Conservation (phyloP, 2,888 invertebrate species). For the Epirrhoe tristata region DNA sequence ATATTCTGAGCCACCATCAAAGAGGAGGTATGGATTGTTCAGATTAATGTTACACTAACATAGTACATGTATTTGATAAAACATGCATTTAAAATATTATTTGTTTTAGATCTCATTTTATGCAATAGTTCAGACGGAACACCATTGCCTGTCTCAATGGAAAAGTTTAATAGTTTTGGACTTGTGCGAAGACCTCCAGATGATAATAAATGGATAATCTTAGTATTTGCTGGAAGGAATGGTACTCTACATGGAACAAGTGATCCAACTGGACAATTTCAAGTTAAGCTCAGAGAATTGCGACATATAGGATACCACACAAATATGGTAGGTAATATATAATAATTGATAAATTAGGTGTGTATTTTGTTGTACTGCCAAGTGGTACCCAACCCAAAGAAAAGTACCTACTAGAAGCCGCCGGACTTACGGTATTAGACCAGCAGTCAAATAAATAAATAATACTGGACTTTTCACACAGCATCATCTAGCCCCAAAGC, state of each 20-base stretch:
- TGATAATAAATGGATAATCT: slow-evolving; percentile 80
- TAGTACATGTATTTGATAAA: neutral
- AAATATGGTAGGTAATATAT: slow-evolving; percentile 73
- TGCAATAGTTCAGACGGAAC: slow-evolving; percentile 82
- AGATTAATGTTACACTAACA: neutral
- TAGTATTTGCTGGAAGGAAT: slow-evolving; percentile 87
- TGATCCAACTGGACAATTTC: slow-evolving; percentile 83
- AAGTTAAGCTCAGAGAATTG: slow-evolving; percentile 88
- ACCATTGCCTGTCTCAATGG: slow-evolving; percentile 72
- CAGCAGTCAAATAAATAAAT: too few species aligned
- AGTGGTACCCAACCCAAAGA: too few species aligned
- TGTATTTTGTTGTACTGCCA: too few species aligned
- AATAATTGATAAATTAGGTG: neutral
- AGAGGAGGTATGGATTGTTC: slow-evolving; percentile 77
- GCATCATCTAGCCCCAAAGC: too few species aligned
- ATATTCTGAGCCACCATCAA: slow-evolving; percentile 89
- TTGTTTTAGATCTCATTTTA: slow-evolving; percentile 84
- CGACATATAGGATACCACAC: slow-evolving; percentile 85
- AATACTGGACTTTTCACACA: too few species aligned
- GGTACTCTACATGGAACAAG: slow-evolving; percentile 80
- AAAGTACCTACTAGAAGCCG: too few species aligned
- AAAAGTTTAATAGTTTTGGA: slow-evolving; percentile 82
- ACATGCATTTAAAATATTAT: slow-evolving; percentile 13
- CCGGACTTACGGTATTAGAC: too few species aligned
- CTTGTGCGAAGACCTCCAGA: slow-evolving; percentile 62